Percentiles rank a stretch among this genome's conserved stretches.
These are phyloP conservation scores for Drosophila watanabei DNA, from an alignment of 1,140 invertebrate genomes.

Conservation along the genomic window DNA sequence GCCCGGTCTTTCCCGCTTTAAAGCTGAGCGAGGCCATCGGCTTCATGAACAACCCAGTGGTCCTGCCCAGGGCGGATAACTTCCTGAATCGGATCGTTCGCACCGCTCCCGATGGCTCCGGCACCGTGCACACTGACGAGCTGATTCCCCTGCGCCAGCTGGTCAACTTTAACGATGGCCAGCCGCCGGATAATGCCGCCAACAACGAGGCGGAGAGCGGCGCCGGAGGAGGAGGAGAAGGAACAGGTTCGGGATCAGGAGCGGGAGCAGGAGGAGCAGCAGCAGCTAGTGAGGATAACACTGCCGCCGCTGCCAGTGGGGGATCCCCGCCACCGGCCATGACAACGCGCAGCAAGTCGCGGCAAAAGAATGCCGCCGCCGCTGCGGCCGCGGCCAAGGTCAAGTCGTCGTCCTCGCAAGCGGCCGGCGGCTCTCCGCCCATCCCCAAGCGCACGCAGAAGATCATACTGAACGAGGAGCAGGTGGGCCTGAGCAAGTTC, in stretches of 20 bases:
- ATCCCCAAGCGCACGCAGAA: slow-evolving; percentile 70
- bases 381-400: slow-evolving; percentile 50
- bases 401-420: slow-evolving; percentile 16
- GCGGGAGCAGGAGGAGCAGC: not conserved
- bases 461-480: slow-evolving; percentile 73
- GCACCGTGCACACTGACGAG: slow-evolving; percentile 54
- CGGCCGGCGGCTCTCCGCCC: slow-evolving; percentile 4
- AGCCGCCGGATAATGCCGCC: not conserved
- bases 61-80: slow-evolving; percentile 48
- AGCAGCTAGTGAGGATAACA: not conserved
- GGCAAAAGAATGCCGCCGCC: slow-evolving; percentile 62
- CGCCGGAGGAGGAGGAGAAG: not conserved
- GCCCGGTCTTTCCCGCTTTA: slow-evolving; percentile 93
- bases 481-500: slow-evolving; percentile 69
- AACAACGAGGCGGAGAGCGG: not conserved
- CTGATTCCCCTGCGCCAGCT: slow-evolving; percentile 53
- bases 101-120: slow-evolving; percentile 47
- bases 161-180: slow-evolving; percentile 59
- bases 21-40: slow-evolving; percentile 75
- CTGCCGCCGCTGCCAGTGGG: not conserved
- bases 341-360: slow-evolving; percentile 69
- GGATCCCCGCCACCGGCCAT: slow-evolving; percentile 40
- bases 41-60: slow-evolving; percentile 39
- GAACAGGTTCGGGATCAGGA: not conserved
- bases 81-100: slow-evolving; percentile 59